phyloP scores from a whole-genome alignment of 2,113 vertebrate genomes.

The Piaya cayana region DNA sequence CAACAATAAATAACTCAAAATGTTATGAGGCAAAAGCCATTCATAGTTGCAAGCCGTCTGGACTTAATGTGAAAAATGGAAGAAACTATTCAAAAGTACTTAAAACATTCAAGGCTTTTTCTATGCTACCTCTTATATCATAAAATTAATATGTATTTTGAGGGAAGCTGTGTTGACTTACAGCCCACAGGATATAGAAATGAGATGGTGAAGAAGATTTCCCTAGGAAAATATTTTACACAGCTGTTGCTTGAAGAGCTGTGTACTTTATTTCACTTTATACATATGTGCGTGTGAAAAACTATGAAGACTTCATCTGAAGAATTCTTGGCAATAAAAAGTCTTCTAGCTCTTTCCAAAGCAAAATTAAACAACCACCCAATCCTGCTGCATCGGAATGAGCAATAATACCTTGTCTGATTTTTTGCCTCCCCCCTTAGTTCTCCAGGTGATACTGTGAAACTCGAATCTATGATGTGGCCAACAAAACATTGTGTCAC shows the following conservation, averaged over 20 bases:
- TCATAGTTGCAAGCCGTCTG: not conserved
- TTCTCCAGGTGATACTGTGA: not conserved
- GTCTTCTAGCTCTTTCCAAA: conserved; percentile 7
- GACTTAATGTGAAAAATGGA: conserved; percentile 39
- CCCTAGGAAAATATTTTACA: conserved; percentile 41
- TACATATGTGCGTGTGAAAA: not conserved
- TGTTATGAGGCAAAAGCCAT: conserved; percentile 29
- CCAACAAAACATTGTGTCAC: not conserved
- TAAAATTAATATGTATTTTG: conserved; percentile 39
- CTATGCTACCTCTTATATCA: conserved; percentile 28
- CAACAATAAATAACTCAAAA: conserved; percentile 55
- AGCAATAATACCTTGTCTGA: not conserved
- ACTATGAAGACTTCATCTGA: conserved; percentile 7
- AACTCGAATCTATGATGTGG: not conserved
- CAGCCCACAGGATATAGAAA: conserved; percentile 35
- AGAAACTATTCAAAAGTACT: conserved; percentile 57
- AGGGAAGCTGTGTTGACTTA: conserved; percentile 28
- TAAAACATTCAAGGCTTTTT: conserved; percentile 46
- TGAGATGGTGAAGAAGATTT: conserved; percentile 48
- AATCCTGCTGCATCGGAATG: not conserved
- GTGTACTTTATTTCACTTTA: not conserved
- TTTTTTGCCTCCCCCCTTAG: not conserved
- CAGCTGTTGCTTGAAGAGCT: conserved; percentile 42
- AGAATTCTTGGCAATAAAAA: conserved; percentile 7
- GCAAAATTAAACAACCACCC: not conserved